phyloP scores from a whole-genome alignment of 2,797 vertebrate species.

The Valencia hispanica region DNA sequence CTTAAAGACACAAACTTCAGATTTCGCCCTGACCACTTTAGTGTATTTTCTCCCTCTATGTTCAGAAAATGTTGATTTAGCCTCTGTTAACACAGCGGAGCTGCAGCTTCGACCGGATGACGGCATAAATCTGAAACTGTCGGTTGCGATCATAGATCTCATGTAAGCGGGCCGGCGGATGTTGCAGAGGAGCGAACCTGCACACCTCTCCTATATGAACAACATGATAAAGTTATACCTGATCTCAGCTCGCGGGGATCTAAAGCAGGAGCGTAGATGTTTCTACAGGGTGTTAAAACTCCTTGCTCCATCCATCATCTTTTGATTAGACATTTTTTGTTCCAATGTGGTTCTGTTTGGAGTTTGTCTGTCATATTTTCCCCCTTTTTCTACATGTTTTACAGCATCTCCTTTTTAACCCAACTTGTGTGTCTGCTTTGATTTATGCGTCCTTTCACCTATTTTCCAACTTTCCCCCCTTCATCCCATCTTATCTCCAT shows the following conservation, averaged over 20 bases:
- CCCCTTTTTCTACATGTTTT: neutral
- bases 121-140: neutral
- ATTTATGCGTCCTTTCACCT: conserved; percentile 11
- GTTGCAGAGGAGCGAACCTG: neutral
- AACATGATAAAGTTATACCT: neutral
- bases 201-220: neutral
- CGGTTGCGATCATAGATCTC: neutral
- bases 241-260: neutral
- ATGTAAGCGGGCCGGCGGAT: neutral
- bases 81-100: neutral
- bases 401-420: neutral
- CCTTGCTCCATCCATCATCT: conserved; percentile 17
- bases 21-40: neutral
- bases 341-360: conserved; percentile 11
- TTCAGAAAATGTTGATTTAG: neutral
- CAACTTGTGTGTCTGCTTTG: conserved; percentile 13
- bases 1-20: neutral
- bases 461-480: conserved; percentile 5
- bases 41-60: neutral
- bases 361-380: conserved; percentile 6
- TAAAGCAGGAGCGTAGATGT: neutral
- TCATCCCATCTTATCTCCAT: conserved; percentile 14
- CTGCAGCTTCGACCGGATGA: neutral
- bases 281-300: neutral
- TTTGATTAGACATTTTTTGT: conserved; percentile 17